Evolutionary conservation across 2,797 vertebrate genomes (phyloP).

Genomic region (Thunnus albacares): DNA sequence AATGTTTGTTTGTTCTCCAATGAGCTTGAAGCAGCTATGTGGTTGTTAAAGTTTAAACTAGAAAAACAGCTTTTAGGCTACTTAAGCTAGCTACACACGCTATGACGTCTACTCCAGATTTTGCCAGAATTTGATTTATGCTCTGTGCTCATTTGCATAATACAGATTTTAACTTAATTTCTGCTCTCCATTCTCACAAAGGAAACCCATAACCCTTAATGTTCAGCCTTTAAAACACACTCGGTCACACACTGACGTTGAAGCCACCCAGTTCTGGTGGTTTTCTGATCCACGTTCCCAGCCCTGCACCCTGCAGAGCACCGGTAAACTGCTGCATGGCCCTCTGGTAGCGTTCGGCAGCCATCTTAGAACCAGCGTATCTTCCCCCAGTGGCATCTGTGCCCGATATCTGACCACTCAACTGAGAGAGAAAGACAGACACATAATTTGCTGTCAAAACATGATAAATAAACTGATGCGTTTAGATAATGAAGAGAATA

Average conservation of each 20-base stretch:
- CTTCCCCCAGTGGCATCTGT: slow-evolving; percentile 53
- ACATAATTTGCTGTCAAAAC: not conserved
- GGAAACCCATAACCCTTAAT: not conserved
- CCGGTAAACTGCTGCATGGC: slow-evolving; percentile 89
- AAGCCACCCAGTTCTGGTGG: slow-evolving; percentile 88
- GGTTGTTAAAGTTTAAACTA: not conserved
- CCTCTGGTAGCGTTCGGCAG: slow-evolving; percentile 87
- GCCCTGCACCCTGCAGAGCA: slow-evolving; percentile 88
- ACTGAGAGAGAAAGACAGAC: slow-evolving; percentile 73
- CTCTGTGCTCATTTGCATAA: not conserved
- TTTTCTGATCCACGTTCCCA: slow-evolving; percentile 91
- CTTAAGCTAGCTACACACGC: not conserved
- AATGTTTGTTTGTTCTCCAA: not conserved
- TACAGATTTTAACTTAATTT: not conserved
- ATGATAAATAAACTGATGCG: not conserved
- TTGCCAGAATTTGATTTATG: not conserved
- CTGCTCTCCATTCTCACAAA: not conserved
- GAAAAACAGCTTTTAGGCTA: not conserved
- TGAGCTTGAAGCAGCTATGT: not conserved
- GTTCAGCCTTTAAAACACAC: not conserved
- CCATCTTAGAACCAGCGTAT: slow-evolving; percentile 89
- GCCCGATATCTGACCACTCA: slow-evolving; percentile 76
- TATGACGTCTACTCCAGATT: not conserved
- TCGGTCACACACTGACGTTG: slow-evolving; percentile 66
- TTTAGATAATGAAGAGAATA: not conserved